Conservation (phyloP, 2,113 vertebrate genomes). For the Tragulus kanchil region DNA sequence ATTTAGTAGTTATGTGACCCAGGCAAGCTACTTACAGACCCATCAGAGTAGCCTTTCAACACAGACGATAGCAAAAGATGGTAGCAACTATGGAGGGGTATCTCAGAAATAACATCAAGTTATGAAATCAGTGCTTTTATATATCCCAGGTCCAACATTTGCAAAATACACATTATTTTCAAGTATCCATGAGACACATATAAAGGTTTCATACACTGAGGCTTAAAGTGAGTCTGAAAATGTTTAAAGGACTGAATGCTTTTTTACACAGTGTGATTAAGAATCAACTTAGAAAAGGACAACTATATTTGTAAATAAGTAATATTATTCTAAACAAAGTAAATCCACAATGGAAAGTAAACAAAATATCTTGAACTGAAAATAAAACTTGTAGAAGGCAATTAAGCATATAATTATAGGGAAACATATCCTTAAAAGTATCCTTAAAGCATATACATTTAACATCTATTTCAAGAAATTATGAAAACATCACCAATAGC, state of each 20-base stretch:
- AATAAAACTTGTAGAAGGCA: constrained; percentile 18
- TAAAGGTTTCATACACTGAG: neutral
- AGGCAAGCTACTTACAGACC: neutral
- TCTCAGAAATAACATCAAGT: constrained; percentile 32
- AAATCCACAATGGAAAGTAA: neutral
- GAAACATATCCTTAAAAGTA: neutral
- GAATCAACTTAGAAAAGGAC: constrained; percentile 10
- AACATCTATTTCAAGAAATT: neutral
- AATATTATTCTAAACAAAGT: neutral
- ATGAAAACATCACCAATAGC: neutral
- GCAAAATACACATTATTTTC: neutral
- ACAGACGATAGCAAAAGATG: neutral
- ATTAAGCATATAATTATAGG: neutral
- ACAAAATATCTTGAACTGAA: neutral
- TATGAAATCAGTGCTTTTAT: neutral
- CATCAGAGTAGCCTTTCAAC: neutral
- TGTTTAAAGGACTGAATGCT: neutral
- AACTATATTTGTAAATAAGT: constrained; percentile 11
- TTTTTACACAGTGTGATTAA: neutral
- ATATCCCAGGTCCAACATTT: neutral
- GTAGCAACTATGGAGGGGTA: neutral
- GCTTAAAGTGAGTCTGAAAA: constrained; percentile 39
- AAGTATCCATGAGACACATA: neutral
- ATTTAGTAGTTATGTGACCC: neutral
- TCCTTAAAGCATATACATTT: neutral